Evolutionary conservation across 2,888 invertebrate genomes (phyloP).

Genomic region (Melinaea marsaeus): DNA sequence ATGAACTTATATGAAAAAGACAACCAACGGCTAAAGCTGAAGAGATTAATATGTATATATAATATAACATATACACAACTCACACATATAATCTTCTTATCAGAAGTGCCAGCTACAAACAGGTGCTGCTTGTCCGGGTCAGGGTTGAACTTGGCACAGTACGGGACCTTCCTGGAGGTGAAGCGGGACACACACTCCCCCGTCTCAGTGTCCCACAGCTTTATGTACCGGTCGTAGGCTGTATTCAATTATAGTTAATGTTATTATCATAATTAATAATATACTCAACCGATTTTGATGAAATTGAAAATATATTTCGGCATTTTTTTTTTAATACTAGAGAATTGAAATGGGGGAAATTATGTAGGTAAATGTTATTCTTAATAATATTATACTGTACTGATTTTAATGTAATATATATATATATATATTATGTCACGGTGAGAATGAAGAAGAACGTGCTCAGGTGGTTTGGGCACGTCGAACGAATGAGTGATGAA

Average conservation of each 20-base stretch:
- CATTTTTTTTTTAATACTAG: too few relatives aligned
- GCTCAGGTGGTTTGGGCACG: too few relatives aligned
- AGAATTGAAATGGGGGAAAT: too few relatives aligned
- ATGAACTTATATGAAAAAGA: too few relatives aligned
- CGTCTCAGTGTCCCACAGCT: conserved; percentile 99
- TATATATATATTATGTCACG: too few relatives aligned
- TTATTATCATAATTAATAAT: neutral
- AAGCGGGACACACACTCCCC: conserved; percentile 92
- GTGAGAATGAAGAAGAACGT: too few relatives aligned
- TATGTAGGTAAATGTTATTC: too few relatives aligned
- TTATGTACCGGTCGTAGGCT: conserved; percentile 97
- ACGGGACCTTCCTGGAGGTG: conserved; percentile 97
- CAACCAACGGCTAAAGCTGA: neutral
- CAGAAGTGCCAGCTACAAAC: conserved; percentile 98
- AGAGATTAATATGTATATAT: neutral
- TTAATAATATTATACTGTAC: too few relatives aligned
- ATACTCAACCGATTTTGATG: too few relatives aligned
- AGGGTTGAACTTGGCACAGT: conserved; percentile 98
- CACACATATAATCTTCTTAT: conserved; percentile 99
- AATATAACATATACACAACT: conserved; percentile 57
- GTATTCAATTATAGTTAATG: conserved; percentile 28
- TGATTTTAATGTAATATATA: too few relatives aligned
- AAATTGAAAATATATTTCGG: neutral
- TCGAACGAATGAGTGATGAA: too few relatives aligned
- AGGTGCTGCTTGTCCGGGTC: conserved; percentile 97